These are phyloP conservation scores for Melieria crassipennis DNA, from an alignment of 2,888 invertebrate genomes.

Conservation along the genomic window DNA sequence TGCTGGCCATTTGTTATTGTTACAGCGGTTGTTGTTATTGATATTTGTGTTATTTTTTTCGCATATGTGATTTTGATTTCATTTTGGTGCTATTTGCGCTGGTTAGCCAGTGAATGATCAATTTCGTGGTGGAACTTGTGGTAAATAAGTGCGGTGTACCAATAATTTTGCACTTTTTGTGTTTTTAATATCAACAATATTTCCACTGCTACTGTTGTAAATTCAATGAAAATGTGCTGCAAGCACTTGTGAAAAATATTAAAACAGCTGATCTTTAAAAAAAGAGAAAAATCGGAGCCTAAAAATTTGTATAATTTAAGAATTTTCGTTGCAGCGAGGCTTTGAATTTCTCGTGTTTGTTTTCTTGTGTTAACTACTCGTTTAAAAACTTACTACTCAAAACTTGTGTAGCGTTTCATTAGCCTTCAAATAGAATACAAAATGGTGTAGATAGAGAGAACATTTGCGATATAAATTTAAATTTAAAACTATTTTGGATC, in stretches of 20 bases:
- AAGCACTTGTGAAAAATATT: not conserved
- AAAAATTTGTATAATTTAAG: too few species aligned
- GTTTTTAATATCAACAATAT: constrained; percentile 11
- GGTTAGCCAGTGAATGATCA: constrained; percentile 64
- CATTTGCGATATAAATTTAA: too few species aligned
- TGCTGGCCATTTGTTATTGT: not conserved
- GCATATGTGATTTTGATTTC: not conserved
- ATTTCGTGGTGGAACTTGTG: constrained; percentile 64
- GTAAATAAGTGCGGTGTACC: constrained; percentile 63
- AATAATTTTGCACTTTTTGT: constrained; percentile 57
- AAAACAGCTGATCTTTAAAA: not conserved
- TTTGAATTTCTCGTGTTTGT: too few species aligned
- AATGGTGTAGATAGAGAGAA: too few species aligned
- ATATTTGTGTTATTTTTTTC: not conserved
- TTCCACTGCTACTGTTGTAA: constrained; percentile 2
- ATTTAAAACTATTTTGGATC: too few species aligned
- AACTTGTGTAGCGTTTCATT: too few species aligned
- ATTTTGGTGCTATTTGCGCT: constrained; percentile 39
- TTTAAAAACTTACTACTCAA: too few species aligned
- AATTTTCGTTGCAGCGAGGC: too few species aligned
- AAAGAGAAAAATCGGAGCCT: too few species aligned
- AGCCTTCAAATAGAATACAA: too few species aligned
- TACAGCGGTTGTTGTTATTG: not conserved
- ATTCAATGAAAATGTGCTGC: not conserved
- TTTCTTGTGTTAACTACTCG: too few species aligned